phyloP scores from a whole-genome alignment of 2,888 invertebrate genomes.

The Aproaerema taeniolella region DNA sequence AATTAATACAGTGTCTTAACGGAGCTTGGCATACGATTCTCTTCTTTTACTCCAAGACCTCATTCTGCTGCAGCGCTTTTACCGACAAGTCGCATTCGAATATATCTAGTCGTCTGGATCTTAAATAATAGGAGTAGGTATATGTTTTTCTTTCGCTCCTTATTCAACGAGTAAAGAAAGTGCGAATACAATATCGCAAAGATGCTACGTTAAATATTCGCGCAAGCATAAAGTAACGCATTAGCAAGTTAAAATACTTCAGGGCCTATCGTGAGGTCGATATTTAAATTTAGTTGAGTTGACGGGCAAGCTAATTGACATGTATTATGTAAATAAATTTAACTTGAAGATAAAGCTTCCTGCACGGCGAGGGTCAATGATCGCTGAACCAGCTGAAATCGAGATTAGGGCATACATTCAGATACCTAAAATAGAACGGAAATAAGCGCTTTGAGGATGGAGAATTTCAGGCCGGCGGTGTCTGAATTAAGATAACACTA shows the following conservation, averaged over 20 bases:
- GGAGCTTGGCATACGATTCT: too few species aligned
- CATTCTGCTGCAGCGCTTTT: too few species aligned
- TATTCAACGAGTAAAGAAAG: too few species aligned
- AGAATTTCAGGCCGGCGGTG: conserved; percentile 7
- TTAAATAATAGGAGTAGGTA: too few species aligned
- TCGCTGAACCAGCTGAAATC: conserved; percentile 24
- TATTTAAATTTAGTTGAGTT: conserved; percentile 60
- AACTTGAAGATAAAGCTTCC: conserved; percentile 30
- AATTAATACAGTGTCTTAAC: too few species aligned
- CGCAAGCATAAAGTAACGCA: conserved; percentile 17
- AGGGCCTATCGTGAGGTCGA: conserved; percentile 48
- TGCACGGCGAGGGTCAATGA: conserved; percentile 9
- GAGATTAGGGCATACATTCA: conserved; percentile 38
- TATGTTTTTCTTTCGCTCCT: too few species aligned
- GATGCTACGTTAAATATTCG: too few species aligned
- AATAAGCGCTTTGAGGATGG: conserved; percentile 18
- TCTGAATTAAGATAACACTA: neutral
- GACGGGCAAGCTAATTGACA: conserved; percentile 59
- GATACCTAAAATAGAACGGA: conserved; percentile 37
- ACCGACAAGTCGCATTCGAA: too few species aligned
- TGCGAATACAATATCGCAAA: too few species aligned
- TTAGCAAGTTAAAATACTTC: conserved; percentile 36
- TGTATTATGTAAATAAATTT: conserved; percentile 45
- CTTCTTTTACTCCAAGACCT: too few species aligned
- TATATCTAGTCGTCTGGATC: too few species aligned